Conservation (phyloP, 2,888 invertebrate genomes). For the Agrotis clavis region DNA sequence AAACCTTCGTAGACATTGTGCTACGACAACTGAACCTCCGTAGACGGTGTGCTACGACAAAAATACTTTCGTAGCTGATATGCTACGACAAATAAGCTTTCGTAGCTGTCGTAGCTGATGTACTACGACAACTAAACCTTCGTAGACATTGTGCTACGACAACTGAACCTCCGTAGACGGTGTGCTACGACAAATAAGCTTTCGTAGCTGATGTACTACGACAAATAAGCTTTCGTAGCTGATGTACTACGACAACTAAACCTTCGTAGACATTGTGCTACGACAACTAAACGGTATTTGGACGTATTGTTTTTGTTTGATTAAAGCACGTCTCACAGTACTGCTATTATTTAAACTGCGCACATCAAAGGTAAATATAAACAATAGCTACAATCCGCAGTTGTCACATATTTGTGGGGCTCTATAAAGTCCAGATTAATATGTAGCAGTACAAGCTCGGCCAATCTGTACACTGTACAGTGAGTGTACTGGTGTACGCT, state of each 20-base stretch:
- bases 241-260: too few relatives aligned
- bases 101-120: not conserved
- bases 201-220: not conserved
- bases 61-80: not conserved
- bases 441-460: slow-evolving; percentile 32
- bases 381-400: slow-evolving; percentile 9
- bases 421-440: slow-evolving; percentile 18
- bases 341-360: not conserved
- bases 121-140: too few relatives aligned
- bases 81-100: not conserved
- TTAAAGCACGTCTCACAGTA: too few relatives aligned
- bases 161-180: not conserved
- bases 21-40: too few relatives aligned
- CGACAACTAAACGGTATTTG: not conserved
- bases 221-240: not conserved
- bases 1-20: not conserved
- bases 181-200: not conserved
- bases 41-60: not conserved
- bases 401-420: slow-evolving; percentile 2
- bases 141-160: too few relatives aligned
- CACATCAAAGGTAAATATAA: slow-evolving; percentile 9
- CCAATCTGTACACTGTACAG: slow-evolving; percentile 26
- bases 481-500: not conserved
- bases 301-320: not conserved
- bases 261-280: too few relatives aligned